phyloP scores from a whole-genome alignment of 1,140 invertebrate species.

The Neocloeon triangulifer region DNA sequence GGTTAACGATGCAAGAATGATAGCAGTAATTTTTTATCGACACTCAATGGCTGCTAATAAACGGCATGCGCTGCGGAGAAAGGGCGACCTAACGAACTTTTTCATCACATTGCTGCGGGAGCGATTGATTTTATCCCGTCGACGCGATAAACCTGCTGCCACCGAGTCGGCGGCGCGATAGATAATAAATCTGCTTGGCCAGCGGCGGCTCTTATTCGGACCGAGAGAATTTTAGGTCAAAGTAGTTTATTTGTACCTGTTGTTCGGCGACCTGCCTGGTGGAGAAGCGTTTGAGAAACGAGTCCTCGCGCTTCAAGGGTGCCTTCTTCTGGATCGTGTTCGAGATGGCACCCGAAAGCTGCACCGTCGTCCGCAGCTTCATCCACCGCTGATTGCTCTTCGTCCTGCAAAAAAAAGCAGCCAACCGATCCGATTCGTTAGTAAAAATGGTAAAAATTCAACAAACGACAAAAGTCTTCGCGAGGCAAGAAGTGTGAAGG shows the following conservation, averaged over 20 bases:
- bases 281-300: constrained; percentile 82
- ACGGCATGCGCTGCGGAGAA: too few species aligned
- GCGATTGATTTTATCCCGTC: too few species aligned
- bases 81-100: too few species aligned
- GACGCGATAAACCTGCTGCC: neutral
- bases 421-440: too few species aligned
- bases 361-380: constrained; percentile 79
- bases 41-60: too few species aligned
- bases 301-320: constrained; percentile 76
- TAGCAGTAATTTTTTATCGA: too few species aligned
- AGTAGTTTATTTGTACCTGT: constrained; percentile 22
- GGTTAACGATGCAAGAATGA: too few species aligned
- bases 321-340: constrained; percentile 43
- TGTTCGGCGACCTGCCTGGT: constrained; percentile 72
- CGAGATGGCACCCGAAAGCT: constrained; percentile 65
- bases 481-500: too few species aligned
- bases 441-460: too few species aligned
- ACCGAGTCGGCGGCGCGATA: neutral
- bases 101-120: too few species aligned
- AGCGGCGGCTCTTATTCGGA: constrained; percentile 2
- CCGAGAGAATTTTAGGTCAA: neutral
- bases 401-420: constrained; percentile 31
- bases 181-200: constrained; percentile 1
- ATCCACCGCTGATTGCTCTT: constrained; percentile 85
- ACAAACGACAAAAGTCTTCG: too few species aligned